Percentiles rank a stretch among this genome's conserved stretches.
These are phyloP conservation scores for Pristionchus pacificus DNA, from an alignment of 1,140 invertebrate species.

Conservation along the genomic window DNA sequence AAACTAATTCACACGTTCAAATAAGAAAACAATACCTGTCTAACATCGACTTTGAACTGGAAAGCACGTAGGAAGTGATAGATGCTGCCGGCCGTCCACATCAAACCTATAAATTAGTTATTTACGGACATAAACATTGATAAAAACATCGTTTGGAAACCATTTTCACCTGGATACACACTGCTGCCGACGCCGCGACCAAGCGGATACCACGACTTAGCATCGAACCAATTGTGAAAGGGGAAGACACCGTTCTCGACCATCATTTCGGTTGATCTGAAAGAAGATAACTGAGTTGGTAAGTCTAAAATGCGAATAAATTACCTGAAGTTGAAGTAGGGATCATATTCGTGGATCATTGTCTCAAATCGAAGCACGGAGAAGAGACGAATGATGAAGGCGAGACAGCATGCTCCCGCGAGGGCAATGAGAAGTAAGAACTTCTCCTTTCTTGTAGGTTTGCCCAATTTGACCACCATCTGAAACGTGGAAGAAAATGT, in stretches of 20 bases:
- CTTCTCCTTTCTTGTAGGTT: too few relatives aligned
- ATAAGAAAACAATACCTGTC: neutral
- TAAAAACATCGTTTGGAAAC: too few relatives aligned
- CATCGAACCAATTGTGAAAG: neutral
- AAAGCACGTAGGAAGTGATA: neutral
- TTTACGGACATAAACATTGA: neutral
- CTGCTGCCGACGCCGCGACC: neutral
- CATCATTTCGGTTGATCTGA: neutral
- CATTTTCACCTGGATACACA: neutral
- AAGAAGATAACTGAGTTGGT: too few relatives aligned
- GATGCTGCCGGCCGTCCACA: neutral
- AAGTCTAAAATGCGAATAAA: neutral
- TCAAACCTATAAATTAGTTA: neutral
- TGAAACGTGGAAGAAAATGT: too few relatives aligned
- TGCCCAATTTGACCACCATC: too few relatives aligned
- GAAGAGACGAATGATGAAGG: neutral
- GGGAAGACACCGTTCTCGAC: neutral
- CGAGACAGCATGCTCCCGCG: too few relatives aligned
- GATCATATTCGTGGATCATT: neutral
- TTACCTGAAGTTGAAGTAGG: neutral
- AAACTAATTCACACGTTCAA: neutral
- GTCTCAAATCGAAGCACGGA: neutral
- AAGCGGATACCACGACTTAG: neutral
- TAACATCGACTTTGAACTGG: neutral
- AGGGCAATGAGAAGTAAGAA: too few relatives aligned